Percentiles rank a stretch among this genome's conserved stretches.
These are phyloP conservation scores for Labia minor DNA, from an alignment of 2,888 invertebrate genomes.

Conservation along the genomic window DNA sequence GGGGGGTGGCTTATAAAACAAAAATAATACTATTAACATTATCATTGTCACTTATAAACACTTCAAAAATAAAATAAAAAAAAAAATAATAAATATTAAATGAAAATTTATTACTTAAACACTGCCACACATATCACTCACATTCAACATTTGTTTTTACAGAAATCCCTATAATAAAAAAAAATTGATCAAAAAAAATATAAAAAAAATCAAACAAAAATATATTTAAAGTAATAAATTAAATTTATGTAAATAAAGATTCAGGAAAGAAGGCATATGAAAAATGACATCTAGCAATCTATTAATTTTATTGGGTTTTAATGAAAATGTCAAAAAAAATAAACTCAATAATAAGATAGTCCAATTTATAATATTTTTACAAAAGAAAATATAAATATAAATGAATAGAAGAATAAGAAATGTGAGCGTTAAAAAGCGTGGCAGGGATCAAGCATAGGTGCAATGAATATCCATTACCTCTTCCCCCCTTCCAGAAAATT, in stretches of 20 bases:
- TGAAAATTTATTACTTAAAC: not conserved
- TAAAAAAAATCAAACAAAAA: not conserved
- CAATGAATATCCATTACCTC: not conserved
- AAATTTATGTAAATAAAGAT: not conserved
- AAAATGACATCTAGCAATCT: not conserved
- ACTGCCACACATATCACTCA: slow-evolving; percentile 13
- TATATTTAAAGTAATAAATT: not conserved
- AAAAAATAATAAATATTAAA: not conserved
- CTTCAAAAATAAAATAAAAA: not conserved
- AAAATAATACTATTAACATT: not conserved
- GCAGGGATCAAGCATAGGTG: no score
- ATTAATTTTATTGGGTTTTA: not conserved
- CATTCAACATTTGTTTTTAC: not conserved
- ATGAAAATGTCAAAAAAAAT: not conserved
- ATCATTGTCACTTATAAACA: not conserved
- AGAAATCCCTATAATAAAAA: not conserved
- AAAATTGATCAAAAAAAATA: no score
- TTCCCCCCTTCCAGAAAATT: no score
- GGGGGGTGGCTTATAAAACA: not conserved
- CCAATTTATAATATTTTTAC: not conserved
- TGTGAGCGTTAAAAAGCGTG: not conserved
- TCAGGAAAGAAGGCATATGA: no score
- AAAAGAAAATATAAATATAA: not conserved
- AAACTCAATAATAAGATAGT: slow-evolving; percentile 16
- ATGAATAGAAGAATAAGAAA: not conserved